Conservation (phyloP, 2,888 invertebrate species). For the Hypomecis atomaria region DNA sequence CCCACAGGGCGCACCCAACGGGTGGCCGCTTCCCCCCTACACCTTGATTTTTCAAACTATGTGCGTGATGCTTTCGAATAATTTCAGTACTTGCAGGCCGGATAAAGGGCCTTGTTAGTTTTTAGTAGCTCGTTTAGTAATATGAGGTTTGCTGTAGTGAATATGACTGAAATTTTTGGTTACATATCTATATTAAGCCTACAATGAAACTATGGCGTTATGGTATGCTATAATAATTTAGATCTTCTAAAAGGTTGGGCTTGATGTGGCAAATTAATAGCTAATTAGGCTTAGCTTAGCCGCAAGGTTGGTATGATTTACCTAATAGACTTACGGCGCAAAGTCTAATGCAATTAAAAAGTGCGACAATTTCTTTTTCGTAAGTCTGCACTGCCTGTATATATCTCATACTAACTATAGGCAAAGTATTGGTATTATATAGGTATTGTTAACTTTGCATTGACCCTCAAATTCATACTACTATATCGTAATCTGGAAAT, state of each 20-base stretch:
- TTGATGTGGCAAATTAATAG: conserved; percentile 1
- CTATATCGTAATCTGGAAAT: too few relatives aligned
- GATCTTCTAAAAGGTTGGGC: conserved; percentile 16
- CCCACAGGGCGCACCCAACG: conserved; percentile 33
- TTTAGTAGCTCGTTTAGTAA: conserved; percentile 32
- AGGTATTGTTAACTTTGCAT: too few relatives aligned
- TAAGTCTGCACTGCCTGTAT: too few relatives aligned
- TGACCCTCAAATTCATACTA: too few relatives aligned
- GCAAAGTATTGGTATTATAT: too few relatives aligned
- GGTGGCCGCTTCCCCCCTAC: conserved; percentile 52
- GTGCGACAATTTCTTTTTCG: neutral
- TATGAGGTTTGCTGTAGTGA: conserved; percentile 22
- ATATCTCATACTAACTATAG: too few relatives aligned
- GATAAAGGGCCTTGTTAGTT: conserved; percentile 34
- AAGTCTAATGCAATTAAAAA: neutral
- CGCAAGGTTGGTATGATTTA: neutral
- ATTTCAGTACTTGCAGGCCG: conserved; percentile 33
- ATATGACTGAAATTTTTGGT: conserved; percentile 17
- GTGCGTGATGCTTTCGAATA: conserved; percentile 51
- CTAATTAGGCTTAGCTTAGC: neutral
- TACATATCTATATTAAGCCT: conserved; percentile 16
- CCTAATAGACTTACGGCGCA: conserved; percentile 1
- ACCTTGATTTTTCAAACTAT: conserved; percentile 75
- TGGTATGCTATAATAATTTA: conserved; percentile 12
- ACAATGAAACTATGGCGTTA: conserved; percentile 16